Evolutionary conservation across 2,797 vertebrate genomes (phyloP).

Genomic region (Phataginus tricuspis): DNA sequence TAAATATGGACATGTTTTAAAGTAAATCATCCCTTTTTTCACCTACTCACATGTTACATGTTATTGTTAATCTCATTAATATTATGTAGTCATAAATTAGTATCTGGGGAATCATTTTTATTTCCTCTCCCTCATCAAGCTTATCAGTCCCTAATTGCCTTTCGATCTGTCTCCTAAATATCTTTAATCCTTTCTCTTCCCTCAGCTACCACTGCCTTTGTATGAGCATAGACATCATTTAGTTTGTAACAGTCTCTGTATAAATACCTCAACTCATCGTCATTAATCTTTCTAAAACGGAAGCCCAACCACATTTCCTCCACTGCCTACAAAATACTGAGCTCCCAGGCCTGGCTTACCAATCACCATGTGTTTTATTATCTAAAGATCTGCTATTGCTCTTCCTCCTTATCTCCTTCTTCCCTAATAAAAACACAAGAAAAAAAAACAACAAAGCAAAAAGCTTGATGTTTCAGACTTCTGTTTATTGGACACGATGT

Average conservation of each 20-base stretch:
- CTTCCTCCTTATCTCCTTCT: not conserved
- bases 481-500: not conserved
- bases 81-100: not conserved
- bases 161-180: constrained; percentile 8
- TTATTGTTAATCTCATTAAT: constrained; percentile 2
- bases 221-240: not conserved
- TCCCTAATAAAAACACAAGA: not conserved
- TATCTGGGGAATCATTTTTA: constrained; percentile 30
- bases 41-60: not conserved
- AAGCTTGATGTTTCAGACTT: not conserved
- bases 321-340: not conserved
- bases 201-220: not conserved
- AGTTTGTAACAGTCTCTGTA: not conserved
- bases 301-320: not conserved
- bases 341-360: not conserved
- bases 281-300: constrained; percentile 7
- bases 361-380: not conserved
- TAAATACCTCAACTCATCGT: not conserved
- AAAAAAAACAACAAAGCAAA: constrained; percentile 10
- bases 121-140: not conserved
- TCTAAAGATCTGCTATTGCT: not conserved
- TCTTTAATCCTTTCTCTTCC: not conserved
- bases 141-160: not conserved
- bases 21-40: not conserved
- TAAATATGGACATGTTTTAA: not conserved